Evolutionary conservation across 2,888 invertebrate species (phyloP), one percentile per base, ranked within the genome.

Genomic region (Orthosia gothica): DNA sequence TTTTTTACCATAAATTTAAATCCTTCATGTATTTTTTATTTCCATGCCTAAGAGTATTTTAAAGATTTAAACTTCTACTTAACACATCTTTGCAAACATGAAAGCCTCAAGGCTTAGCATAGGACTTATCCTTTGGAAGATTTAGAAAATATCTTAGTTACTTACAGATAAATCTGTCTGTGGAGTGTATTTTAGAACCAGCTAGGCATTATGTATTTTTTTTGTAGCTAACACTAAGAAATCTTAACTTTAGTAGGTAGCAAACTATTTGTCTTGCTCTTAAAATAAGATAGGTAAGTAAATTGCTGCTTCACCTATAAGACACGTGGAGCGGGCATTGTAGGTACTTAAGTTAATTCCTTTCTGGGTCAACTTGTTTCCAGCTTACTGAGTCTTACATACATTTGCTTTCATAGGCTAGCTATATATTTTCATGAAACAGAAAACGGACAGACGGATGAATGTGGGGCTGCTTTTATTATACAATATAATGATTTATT

Each of bases 401-500:
- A 26, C 18, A 79, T 83, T 75, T 79, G 63, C 68, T 70, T 57
- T 83, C 63, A 71, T 64, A 74, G 23, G 59, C 55, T n/a, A 45
- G 55, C 73, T 49, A 59, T 66, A 63, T 63, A 71, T 73, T 71
- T 54, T 66, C 54, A 83, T 76, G 26, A 65, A 67, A 50, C 58
- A 12, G 26, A 49, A 52, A 40, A 49, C n/a, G 58, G 26, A 57
- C 12, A 70, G 71, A 47, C 67, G 73, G 47, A 73, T 59, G n/a
- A 54, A 70, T 70, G 65, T 71, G 59, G n/a, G 15, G 20, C 58
- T 68, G 32, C 49, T 70, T 75, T 70, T 81, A 68, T 72, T 72
- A 64, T 58, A 67, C 63, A 63, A 67, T 61, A 54, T 73, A 63
- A 76, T 82, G 76, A 83, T 79, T 76, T 76, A 82, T 76, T 52